Conservation (phyloP, 1,140 invertebrate species). For the Euura lappo region DNA sequence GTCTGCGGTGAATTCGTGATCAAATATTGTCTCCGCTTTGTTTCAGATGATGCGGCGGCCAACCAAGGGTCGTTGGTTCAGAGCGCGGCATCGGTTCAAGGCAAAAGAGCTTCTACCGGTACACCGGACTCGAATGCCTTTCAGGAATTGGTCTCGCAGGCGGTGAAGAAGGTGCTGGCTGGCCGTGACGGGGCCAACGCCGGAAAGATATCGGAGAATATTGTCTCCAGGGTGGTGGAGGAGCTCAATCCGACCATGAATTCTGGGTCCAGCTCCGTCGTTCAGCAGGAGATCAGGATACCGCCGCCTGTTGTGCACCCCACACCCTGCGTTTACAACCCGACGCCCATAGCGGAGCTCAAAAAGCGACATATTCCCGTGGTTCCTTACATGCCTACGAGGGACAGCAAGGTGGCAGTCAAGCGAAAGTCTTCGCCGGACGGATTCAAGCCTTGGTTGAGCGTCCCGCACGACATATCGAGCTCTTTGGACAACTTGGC, state of each 20-base stretch:
- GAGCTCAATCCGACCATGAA: constrained; percentile 45
- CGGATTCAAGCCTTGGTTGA: constrained; percentile 44
- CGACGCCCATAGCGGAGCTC: constrained; percentile 67
- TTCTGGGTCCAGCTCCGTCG: constrained; percentile 24
- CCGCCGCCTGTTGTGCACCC: constrained; percentile 39
- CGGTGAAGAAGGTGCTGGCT: constrained; percentile 59
- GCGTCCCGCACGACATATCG: constrained; percentile 35
- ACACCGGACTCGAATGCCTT: constrained; percentile 41
- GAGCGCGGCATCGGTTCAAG: constrained; percentile 25
- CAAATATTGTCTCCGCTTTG: not conserved
- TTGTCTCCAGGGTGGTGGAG: constrained; percentile 56
- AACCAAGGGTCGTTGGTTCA: constrained; percentile 27
- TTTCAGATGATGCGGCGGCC: constrained; percentile 34
- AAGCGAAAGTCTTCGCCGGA: constrained; percentile 53
- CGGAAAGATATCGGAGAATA: constrained; percentile 51
- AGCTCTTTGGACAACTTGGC: not conserved
- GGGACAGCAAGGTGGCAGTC: constrained; percentile 51
- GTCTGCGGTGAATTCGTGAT: too few species aligned
- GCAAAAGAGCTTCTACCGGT: constrained; percentile 15
- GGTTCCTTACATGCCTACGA: constrained; percentile 52
- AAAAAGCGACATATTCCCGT: constrained; percentile 62
- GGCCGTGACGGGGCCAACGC: constrained; percentile 50
- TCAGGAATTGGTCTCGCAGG: constrained; percentile 59
- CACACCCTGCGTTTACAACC: constrained; percentile 61
- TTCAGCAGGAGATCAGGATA: constrained; percentile 27